Evolutionary conservation across 2,797 vertebrate genomes (phyloP).

Genomic region (Sternarchorhynchus goeldii): DNA sequence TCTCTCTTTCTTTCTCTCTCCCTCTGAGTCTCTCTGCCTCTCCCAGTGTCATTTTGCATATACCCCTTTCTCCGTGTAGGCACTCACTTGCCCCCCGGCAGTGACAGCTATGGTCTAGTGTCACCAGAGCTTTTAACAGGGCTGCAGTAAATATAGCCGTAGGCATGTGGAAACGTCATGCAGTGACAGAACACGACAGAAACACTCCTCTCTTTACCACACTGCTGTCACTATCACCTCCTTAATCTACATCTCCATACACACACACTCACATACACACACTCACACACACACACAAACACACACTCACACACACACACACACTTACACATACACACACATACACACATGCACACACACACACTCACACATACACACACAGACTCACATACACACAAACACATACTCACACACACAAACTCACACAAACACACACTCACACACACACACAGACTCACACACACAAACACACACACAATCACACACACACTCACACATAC

Average conservation of each 20-base stretch:
- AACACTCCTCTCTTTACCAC: constrained; percentile 40
- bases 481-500: too few relatives aligned
- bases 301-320: too few relatives aligned
- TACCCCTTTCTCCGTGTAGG: constrained; percentile 27
- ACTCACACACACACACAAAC: too few relatives aligned
- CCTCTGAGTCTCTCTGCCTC: constrained; percentile 2
- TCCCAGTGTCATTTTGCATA: constrained; percentile 11
- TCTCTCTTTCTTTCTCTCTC: background rate
- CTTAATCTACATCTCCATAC: constrained; percentile 59
- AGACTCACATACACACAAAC: too few relatives aligned
- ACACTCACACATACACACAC: too few relatives aligned
- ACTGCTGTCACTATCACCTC: constrained; percentile 46
- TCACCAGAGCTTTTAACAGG: constrained; percentile 50
- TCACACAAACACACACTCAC: too few relatives aligned
- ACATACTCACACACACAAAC: too few relatives aligned
- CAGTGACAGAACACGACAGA: constrained; percentile 63
- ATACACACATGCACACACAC: too few relatives aligned
- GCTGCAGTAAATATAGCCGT: constrained; percentile 25
- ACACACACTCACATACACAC: constrained; percentile 1
- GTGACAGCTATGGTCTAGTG: constrained; percentile 48
- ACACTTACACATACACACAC: too few relatives aligned
- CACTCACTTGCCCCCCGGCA: constrained; percentile 41
- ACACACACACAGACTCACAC: too few relatives aligned
- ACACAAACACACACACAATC: too few relatives aligned
- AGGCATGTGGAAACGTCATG: constrained; percentile 53